phyloP scores from a whole-genome alignment of 2,113 vertebrate genomes.

The Dipodomys ordii region DNA sequence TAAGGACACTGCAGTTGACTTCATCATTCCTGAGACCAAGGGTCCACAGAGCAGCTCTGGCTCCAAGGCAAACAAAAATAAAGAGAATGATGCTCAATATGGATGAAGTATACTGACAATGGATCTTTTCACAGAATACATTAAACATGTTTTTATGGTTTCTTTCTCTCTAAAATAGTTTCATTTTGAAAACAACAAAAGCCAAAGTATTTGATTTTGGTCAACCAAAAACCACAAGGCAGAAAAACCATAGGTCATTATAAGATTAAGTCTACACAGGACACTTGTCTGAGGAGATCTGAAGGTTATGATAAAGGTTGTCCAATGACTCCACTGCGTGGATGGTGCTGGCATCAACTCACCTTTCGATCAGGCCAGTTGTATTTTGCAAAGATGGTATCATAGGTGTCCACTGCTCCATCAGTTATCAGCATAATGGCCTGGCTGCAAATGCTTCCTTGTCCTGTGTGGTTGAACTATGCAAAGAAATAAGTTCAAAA shows the following conservation, averaged over 20 bases:
- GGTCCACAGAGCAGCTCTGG: background rate
- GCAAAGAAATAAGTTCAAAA: slow-evolving; percentile 53
- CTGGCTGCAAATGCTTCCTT: slow-evolving; percentile 98
- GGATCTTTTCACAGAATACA: background rate
- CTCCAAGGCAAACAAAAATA: background rate
- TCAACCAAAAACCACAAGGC: slow-evolving; percentile 38
- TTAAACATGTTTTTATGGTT: background rate
- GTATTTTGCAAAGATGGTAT: slow-evolving; percentile 96
- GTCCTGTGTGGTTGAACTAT: slow-evolving; percentile 97
- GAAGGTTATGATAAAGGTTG: background rate
- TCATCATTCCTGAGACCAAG: background rate
- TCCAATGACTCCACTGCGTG: accelerated
- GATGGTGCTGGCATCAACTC: slow-evolving; percentile 30
- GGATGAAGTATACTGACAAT: background rate
- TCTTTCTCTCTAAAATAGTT: background rate
- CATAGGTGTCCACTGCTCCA: slow-evolving; percentile 97
- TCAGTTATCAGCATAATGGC: slow-evolving; percentile 99
- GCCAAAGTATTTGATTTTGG: background rate
- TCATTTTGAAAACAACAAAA: slow-evolving; percentile 55
- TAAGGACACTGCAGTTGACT: background rate
- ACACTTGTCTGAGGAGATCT: background rate
- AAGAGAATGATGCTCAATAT: background rate
- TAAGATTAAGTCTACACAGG: background rate
- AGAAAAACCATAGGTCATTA: slow-evolving; percentile 48
- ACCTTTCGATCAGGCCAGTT: slow-evolving; percentile 99